Conservation (phyloP, 2,797 vertebrate species). For the Enteromius trimaculatus region DNA sequence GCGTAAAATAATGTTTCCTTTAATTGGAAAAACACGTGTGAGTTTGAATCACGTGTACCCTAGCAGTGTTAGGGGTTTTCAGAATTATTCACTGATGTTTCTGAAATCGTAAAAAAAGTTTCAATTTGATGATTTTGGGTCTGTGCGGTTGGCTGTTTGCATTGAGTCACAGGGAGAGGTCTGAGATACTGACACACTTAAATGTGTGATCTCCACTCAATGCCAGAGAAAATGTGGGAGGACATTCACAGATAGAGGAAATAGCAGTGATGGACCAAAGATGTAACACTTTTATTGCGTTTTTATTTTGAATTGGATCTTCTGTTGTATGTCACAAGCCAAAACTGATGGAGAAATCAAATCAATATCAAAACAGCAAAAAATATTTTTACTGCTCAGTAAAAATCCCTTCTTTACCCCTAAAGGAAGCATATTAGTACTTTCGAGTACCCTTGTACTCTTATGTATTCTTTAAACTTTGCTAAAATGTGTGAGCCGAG, state of each 20-base stretch:
- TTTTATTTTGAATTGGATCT: background rate
- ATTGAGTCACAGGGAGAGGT: slow-evolving; percentile 47
- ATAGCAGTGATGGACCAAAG: background rate
- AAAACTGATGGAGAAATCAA: background rate
- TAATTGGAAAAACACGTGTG: background rate
- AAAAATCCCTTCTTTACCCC: background rate
- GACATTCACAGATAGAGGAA: slow-evolving; percentile 5
- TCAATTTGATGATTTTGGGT: background rate
- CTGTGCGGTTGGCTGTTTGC: background rate
- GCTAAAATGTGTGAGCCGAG: background rate
- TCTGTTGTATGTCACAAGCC: background rate
- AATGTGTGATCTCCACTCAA: background rate
- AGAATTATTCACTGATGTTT: slow-evolving; percentile 14
- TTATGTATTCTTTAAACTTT: background rate
- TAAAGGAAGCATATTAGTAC: background rate
- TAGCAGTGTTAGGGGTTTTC: slow-evolving; percentile 26
- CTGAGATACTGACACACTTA: background rate
- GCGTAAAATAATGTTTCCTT: background rate
- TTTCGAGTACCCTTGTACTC: background rate
- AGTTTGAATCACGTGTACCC: background rate
- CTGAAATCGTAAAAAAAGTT: background rate
- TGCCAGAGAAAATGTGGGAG: slow-evolving; percentile 17
- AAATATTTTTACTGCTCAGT: background rate
- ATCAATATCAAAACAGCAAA: background rate
- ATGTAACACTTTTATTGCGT: background rate